phyloP scores from a whole-genome alignment of 2,797 vertebrate species.

The Sebastes vulpes region DNA sequence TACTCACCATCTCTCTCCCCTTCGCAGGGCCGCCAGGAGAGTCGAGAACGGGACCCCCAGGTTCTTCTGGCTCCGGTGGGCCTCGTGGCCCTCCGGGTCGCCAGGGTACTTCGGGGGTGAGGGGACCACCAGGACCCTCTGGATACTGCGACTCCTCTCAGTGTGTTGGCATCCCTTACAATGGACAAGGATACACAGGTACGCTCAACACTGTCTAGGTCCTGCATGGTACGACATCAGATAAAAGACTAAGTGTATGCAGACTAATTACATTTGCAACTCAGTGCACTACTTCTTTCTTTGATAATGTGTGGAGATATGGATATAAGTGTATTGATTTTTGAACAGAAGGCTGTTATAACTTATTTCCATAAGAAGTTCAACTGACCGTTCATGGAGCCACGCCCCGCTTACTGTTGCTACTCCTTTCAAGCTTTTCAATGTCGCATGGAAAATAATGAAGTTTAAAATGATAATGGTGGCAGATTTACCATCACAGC shows the following conservation, averaged over 20 bases:
- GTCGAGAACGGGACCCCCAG: conserved; percentile 93
- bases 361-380: neutral
- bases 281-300: conserved; percentile 53
- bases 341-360: neutral
- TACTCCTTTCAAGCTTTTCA: neutral
- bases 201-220: conserved; percentile 58
- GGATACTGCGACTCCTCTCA: conserved; percentile 99
- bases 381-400: neutral
- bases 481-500: neutral
- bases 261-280: conserved; percentile 68
- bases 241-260: conserved; percentile 64
- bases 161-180: conserved; percentile 98
- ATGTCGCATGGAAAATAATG: neutral
- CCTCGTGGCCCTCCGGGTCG: conserved; percentile 94
- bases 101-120: conserved; percentile 92
- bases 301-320: conserved; percentile 72
- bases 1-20: conserved; percentile 9
- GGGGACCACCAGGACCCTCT: conserved; percentile 94
- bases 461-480: neutral
- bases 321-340: neutral
- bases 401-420: neutral
- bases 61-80: conserved; percentile 92
- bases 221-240: conserved; percentile 64
- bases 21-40: conserved; percentile 93
- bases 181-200: conserved; percentile 99